Conservation (phyloP, 2,113 vertebrate species). For the Corythoichthys intestinalis region DNA sequence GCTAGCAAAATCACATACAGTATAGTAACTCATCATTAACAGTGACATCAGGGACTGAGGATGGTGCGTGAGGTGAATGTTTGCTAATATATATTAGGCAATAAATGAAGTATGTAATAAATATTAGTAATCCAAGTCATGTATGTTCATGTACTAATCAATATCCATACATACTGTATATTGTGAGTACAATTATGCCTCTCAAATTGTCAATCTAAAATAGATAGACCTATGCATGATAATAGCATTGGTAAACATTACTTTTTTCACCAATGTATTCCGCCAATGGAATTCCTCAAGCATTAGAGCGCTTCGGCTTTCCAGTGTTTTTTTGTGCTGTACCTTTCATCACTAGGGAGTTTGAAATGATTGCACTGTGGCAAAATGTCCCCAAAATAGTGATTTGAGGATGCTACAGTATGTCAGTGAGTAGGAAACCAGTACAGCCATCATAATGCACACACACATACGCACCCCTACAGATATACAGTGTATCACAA, state of each 20-base stretch:
- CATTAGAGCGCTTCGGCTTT: not conserved
- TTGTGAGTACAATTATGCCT: too few relatives aligned
- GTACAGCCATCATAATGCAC: slow-evolving; percentile 22
- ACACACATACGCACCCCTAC: slow-evolving; percentile 10
- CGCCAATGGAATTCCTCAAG: not conserved
- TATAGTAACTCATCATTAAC: too few relatives aligned
- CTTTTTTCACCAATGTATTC: not conserved
- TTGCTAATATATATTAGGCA: too few relatives aligned
- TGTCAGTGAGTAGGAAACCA: slow-evolving; percentile 49
- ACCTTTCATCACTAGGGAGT: slow-evolving; percentile 39
- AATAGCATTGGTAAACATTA: not conserved
- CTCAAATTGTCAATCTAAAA: too few relatives aligned
- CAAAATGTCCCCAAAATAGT: slow-evolving; percentile 44
- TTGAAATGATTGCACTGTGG: slow-evolving; percentile 40
- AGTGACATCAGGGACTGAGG: too few relatives aligned
- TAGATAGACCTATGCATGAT: not conserved
- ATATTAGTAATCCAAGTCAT: not conserved
- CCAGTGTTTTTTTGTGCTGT: slow-evolving; percentile 37
- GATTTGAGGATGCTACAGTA: slow-evolving; percentile 46
- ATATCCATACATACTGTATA: too few relatives aligned
- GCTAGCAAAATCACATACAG: too few relatives aligned
- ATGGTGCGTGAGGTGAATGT: too few relatives aligned
- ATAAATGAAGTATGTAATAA: too few relatives aligned
- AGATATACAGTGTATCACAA: slow-evolving; percentile 41
- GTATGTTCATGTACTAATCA: not conserved